These are phyloP conservation scores for Ictalurus punctatus DNA, from an alignment of 2,113 vertebrate genomes.

Conservation along the genomic window DNA sequence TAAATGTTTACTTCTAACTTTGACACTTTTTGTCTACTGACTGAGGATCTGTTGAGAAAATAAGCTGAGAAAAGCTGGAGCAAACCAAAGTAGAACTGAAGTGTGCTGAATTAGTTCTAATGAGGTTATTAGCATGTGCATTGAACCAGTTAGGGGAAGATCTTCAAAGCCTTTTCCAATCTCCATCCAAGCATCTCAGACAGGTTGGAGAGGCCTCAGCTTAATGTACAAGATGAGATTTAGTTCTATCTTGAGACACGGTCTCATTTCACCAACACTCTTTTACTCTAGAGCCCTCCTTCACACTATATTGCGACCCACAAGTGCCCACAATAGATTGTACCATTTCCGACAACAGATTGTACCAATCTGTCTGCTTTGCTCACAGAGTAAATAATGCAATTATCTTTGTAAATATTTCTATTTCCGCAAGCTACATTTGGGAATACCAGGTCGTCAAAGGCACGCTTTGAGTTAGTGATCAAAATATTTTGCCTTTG, in stretches of 20 bases:
- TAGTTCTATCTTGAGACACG: constrained; percentile 5
- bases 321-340: constrained; percentile 27
- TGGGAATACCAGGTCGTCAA: not conserved
- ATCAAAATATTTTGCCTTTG: constrained; percentile 42
- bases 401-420: constrained; percentile 43
- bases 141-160: constrained; percentile 50
- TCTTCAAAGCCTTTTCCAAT: constrained; percentile 44
- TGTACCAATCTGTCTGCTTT: constrained; percentile 23
- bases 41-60: constrained; percentile 15
- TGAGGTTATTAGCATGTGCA: constrained; percentile 55
- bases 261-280: constrained; percentile 37
- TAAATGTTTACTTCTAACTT: constrained; percentile 16
- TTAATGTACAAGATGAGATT: constrained; percentile 45
- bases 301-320: constrained; percentile 46
- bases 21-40: constrained; percentile 2
- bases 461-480: constrained; percentile 8
- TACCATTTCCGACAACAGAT: constrained; percentile 35
- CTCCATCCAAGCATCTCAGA: constrained; percentile 37
- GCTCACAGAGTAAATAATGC: constrained; percentile 45
- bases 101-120: constrained; percentile 41
- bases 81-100: constrained; percentile 22
- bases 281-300: constrained; percentile 48
- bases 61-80: constrained; percentile 16
- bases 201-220: constrained; percentile 36
- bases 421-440: constrained; percentile 29